Evolutionary conservation across 1,140 invertebrate genomes (phyloP).

Genomic region (Nasonia longicornis): DNA sequence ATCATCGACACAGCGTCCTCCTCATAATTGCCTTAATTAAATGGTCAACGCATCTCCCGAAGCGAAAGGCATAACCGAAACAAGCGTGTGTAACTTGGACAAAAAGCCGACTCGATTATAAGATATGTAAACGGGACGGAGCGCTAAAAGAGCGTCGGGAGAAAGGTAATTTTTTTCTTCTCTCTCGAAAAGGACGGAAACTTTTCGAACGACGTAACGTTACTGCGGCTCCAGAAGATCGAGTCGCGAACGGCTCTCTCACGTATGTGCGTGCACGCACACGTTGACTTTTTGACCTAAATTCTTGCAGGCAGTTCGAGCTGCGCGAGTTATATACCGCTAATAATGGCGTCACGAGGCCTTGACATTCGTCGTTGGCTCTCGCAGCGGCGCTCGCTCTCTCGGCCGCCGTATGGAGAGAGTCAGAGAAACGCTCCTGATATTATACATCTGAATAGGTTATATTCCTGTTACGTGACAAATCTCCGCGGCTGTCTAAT

Average conservation of each 20-base stretch:
- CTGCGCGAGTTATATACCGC: slow-evolving; percentile 23
- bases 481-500: slow-evolving; percentile 18
- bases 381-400: no score
- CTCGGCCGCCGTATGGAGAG: background rate
- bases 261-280: slow-evolving; percentile 8
- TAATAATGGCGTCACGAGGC: slow-evolving; percentile 48
- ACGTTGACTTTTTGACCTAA: slow-evolving; percentile 64
- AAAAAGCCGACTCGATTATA: slow-evolving; percentile 1
- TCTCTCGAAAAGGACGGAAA: slow-evolving; percentile 6
- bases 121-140: slow-evolving; percentile 3
- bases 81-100: background rate
- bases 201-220: slow-evolving; percentile 42
- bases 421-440: background rate
- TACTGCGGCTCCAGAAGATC: slow-evolving; percentile 40
- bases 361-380: slow-evolving; percentile 36
- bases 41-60: background rate
- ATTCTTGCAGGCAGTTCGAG: slow-evolving; percentile 55
- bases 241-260: slow-evolving; percentile 47
- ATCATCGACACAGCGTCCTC: background rate
- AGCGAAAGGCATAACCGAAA: slow-evolving; percentile 1
- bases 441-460: slow-evolving; percentile 23
- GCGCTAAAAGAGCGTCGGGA: background rate
- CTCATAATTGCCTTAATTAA: background rate
- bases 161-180: slow-evolving; percentile 11
- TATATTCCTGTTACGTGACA: slow-evolving; percentile 12